Evolutionary conservation across 2,797 vertebrate genomes (phyloP).

Genomic region (Protonibea diacanthus): DNA sequence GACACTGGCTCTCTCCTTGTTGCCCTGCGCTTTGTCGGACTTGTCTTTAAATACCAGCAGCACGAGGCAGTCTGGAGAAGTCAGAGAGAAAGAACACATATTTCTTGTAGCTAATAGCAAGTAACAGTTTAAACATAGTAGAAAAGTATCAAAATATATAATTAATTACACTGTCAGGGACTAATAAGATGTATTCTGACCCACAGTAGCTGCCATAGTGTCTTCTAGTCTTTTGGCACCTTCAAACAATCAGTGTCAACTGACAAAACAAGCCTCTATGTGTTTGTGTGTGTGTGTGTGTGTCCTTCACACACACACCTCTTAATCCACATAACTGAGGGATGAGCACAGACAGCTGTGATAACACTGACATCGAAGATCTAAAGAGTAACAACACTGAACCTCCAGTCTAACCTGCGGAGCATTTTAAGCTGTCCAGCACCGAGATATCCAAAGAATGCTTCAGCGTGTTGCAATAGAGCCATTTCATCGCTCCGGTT

Average conservation of each 20-base stretch:
- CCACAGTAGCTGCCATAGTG: constrained; percentile 46
- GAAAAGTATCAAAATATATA: not conserved
- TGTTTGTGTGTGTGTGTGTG: not conserved
- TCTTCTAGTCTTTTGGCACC: constrained; percentile 52
- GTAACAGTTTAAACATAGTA: not conserved
- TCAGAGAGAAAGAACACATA: not conserved
- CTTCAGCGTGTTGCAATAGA: not conserved
- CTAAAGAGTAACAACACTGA: constrained; percentile 55
- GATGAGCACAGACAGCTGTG: constrained; percentile 76
- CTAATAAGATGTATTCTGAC: constrained; percentile 8
- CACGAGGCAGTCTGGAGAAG: constrained; percentile 75
- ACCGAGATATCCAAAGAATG: constrained; percentile 9
- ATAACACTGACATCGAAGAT: constrained; percentile 77
- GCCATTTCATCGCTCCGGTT: not conserved
- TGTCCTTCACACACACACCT: constrained; percentile 37
- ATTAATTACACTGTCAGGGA: not conserved
- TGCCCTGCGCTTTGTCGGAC: constrained; percentile 87
- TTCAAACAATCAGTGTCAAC: constrained; percentile 74
- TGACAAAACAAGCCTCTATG: constrained; percentile 67
- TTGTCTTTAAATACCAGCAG: constrained; percentile 80
- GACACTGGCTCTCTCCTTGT: constrained; percentile 89
- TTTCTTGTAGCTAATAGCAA: not conserved
- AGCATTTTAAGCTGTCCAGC: constrained; percentile 42
- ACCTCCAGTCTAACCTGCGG: constrained; percentile 57
- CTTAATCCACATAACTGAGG: constrained; percentile 56